phyloP scores from a whole-genome alignment of 2,888 invertebrate species.

The Metopia argyrocephala region DNA sequence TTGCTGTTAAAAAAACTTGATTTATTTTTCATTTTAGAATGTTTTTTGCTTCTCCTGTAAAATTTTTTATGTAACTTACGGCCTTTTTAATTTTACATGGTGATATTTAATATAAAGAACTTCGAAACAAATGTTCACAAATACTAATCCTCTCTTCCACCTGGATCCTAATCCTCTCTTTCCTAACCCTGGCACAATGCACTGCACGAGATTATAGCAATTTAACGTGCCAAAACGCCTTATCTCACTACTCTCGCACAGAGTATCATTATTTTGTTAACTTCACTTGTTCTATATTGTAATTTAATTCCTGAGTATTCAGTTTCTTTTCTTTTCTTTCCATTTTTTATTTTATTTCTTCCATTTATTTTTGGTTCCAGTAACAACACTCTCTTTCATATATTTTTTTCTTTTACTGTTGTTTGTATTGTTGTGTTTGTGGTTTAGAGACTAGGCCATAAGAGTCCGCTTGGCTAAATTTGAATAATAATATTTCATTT shows the following conservation, averaged over 20 bases:
- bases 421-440: slow-evolving; percentile 25
- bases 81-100: too few species aligned
- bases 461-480: slow-evolving; percentile 55
- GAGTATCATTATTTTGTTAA: neutral
- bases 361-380: neutral
- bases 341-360: neutral
- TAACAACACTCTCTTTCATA: neutral
- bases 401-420: neutral
- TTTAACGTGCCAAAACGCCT: too few species aligned
- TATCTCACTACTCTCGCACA: neutral
- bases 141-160: too few species aligned
- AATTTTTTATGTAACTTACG: too few species aligned
- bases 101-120: too few species aligned
- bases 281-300: slow-evolving; percentile 37
- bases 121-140: too few species aligned
- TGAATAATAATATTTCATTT: slow-evolving; percentile 58
- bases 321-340: neutral
- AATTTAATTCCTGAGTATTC: slow-evolving; percentile 42
- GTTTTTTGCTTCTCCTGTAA: too few species aligned
- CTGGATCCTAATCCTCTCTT: too few species aligned
- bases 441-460: slow-evolving; percentile 41
- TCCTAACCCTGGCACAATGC: too few species aligned
- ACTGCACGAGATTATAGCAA: too few species aligned
- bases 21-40: too few species aligned
- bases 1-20: too few species aligned